These are phyloP conservation scores for Azorinus chamasolen DNA, from an alignment of 2,888 invertebrate genomes.

Conservation along the genomic window DNA sequence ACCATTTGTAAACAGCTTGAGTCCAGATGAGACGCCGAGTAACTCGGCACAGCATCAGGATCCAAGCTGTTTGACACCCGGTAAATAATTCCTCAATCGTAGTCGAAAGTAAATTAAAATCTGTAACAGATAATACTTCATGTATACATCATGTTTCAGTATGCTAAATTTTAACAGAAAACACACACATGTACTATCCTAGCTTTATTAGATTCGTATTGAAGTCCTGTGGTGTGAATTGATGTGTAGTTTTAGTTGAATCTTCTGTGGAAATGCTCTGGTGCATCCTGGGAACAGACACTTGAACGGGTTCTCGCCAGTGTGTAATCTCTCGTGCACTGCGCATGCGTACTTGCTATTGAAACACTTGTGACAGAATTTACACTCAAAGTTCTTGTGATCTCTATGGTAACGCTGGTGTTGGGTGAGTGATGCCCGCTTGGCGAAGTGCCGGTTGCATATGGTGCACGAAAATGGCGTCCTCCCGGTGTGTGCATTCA, in stretches of 20 bases:
- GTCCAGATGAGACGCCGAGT: too few species aligned
- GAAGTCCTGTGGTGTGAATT: constrained; percentile 12
- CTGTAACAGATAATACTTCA: too few species aligned
- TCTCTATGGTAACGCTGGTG: constrained; percentile 63
- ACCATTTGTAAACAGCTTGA: too few species aligned
- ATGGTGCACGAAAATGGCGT: constrained; percentile 48
- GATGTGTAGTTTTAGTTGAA: constrained; percentile 53
- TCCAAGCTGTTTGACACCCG: too few species aligned
- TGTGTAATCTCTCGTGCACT: constrained; percentile 61
- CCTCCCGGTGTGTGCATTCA: constrained; percentile 46
- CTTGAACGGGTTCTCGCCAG: constrained; percentile 58
- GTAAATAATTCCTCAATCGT: too few species aligned
- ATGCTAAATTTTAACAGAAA: too few species aligned
- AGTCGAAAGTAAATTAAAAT: too few species aligned
- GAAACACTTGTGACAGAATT: constrained; percentile 54
- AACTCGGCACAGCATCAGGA: too few species aligned
- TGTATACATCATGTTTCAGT: too few species aligned
- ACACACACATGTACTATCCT: too few species aligned
- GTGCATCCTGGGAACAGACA: constrained; percentile 58
- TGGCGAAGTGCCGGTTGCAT: constrained; percentile 55
- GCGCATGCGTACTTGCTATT: constrained; percentile 61
- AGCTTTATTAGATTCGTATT: too few species aligned
- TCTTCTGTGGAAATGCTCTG: constrained; percentile 59
- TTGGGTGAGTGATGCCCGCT: constrained; percentile 56
- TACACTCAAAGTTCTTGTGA: constrained; percentile 45